Conservation (phyloP, 37 sponge, comb jelly and placozoan species). For the Beroe ovata region DNA sequence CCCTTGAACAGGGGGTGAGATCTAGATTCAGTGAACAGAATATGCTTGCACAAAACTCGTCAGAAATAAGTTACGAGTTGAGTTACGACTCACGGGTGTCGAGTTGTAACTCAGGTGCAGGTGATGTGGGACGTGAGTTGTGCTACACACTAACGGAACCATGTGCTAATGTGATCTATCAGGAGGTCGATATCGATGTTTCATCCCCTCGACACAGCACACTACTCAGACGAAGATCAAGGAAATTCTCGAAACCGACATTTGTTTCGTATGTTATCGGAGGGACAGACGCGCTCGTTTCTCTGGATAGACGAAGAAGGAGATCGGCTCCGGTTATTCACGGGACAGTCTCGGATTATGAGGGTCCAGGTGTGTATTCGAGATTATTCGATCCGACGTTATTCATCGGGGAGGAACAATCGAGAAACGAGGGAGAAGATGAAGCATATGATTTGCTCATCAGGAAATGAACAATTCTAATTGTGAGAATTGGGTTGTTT, state of each 20-base stretch:
- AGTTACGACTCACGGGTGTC: not conserved
- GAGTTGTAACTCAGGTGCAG: not conserved
- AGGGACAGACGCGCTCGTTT: not conserved
- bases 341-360: not conserved
- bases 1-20: not conserved
- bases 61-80: conserved; percentile 10
- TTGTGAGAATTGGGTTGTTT: too few species aligned
- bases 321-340: not conserved
- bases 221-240: not conserved
- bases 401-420: not conserved
- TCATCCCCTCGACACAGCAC: not conserved
- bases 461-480: not conserved
- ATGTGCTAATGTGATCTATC: conserved; percentile 17
- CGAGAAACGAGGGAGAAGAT: not conserved
- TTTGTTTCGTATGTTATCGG: conserved; percentile 37
- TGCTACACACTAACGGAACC: too few species aligned
- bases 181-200: conserved; percentile 20
- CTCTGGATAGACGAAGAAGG: not conserved
- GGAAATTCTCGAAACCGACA: not conserved
- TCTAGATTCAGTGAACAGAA: not conserved
- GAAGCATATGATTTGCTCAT: not conserved
- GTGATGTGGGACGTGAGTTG: not conserved
- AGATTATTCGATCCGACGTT: not conserved
- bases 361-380: not conserved
- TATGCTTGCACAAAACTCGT: not conserved